Base-by-base conservation (phyloP, 2,888 invertebrate genomes). In the Salticus scenicus region DNA sequence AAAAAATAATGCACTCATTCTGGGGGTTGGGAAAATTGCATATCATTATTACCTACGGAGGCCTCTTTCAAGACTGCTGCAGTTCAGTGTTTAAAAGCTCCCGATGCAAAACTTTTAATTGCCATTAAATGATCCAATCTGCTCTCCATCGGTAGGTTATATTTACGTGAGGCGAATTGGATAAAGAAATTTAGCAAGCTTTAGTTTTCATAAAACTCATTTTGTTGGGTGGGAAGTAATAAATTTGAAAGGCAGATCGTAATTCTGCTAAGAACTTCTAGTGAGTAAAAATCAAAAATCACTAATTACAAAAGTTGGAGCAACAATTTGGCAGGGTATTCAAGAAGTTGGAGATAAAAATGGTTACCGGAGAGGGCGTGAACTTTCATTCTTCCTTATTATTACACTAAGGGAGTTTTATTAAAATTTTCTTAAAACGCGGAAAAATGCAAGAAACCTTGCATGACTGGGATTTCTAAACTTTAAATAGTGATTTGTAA, bases 51-150 rank as follows among this genome's bases (percentile, higher is more conserved):
- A 57, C n/a, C 7, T 24, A 12, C 24, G 4, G 20, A 57, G 2
- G 24, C 57, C 8, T 57, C 57, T 24, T 57, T 57, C 10, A 24
- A 57, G 24, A 57, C 5, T 20, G 12, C 4, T 57, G 57, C 57
- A 24, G 57, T 24, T 47, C 42, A 24, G 57, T 57, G 17, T 57
- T 57, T 57, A 17, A 24, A 12, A 5, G 24, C n/a, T 47, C 42
- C 42, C 42, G 42, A 47, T 47, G 57, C 4, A 12, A 24, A 84
- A 84, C 77, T 77, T 84, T 84, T 84, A 84, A 84, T 84, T 84
- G 83, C 74, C 64, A 28, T 64, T 41, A 57, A 74, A 64, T 72
- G 72, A 77, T 84, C 77, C 67, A 84, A 84, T 77, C 73, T 77
- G 47, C 77, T 51, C 51, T 41, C 28, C 37, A 33, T 75, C 66